Percentiles rank a stretch among this genome's conserved stretches.
Evolutionary conservation across 2,888 invertebrate genomes (phyloP).

Genomic region (Carabus problematicus): DNA sequence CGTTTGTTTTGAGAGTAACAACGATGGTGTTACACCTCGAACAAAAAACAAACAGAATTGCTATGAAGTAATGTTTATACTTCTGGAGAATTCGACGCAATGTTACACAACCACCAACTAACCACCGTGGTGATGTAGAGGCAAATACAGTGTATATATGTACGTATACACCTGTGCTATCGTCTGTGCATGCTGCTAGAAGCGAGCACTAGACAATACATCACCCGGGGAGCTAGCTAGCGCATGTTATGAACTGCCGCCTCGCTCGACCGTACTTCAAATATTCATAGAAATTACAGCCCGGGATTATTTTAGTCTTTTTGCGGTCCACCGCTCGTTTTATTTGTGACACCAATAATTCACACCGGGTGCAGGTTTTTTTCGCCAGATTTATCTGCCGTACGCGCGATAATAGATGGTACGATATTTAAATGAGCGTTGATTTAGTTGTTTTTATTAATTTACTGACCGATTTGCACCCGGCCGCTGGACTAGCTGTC

Average conservation of each 20-base stretch:
- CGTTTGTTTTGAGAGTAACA: too few relatives aligned
- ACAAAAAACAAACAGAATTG: too few relatives aligned
- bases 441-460: slow-evolving; percentile 38
- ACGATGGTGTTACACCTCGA: too few relatives aligned
- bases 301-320: slow-evolving; percentile 35
- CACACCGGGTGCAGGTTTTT: slow-evolving; percentile 24
- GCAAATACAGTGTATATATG: too few relatives aligned
- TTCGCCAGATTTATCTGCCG: slow-evolving; percentile 31
- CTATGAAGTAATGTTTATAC: neutral
- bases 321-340: slow-evolving; percentile 27
- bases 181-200: too few relatives aligned
- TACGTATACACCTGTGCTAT: neutral
- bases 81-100: slow-evolving; percentile 5
- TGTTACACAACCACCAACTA: neutral
- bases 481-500: neutral
- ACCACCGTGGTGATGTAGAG: neutral
- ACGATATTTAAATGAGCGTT: slow-evolving; percentile 32
- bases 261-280: slow-evolving; percentile 14
- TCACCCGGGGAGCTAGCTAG: slow-evolving; percentile 13
- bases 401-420: slow-evolving; percentile 26
- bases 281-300: slow-evolving; percentile 36
- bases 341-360: slow-evolving; percentile 39
- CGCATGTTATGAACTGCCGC: slow-evolving; percentile 13
- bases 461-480: slow-evolving; percentile 4
- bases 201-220: too few relatives aligned